Percentiles rank a stretch among this genome's conserved stretches.
Evolutionary conservation across 2,888 invertebrate genomes (phyloP).

Genomic region (Ceratothoa steindachneri): DNA sequence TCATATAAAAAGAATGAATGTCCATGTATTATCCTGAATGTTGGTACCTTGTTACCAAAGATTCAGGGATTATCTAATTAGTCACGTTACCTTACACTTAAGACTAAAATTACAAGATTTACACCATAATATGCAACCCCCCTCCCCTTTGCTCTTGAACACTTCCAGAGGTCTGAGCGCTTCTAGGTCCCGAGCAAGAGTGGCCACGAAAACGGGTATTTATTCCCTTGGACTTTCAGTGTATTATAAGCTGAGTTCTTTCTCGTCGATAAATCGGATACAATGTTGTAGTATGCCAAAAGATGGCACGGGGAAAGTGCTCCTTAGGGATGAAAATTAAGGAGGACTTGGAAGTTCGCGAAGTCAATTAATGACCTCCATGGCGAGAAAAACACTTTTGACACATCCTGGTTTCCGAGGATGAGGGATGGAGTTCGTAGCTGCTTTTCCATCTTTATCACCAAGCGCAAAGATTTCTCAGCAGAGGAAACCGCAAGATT

Average conservation of each 20-base stretch:
- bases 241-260: not conserved
- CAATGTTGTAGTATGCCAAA: not conserved
- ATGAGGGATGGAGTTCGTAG: too few relatives aligned
- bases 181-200: not conserved
- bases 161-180: not conserved
- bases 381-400: too few relatives aligned
- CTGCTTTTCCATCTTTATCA: too few relatives aligned
- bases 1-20: not conserved
- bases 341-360: too few relatives aligned
- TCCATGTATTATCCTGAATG: not conserved
- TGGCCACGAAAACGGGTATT: not conserved
- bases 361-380: too few relatives aligned
- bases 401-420: too few relatives aligned
- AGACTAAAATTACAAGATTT: not conserved
- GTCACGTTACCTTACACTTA: not conserved
- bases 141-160: not conserved
- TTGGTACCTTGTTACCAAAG: not conserved
- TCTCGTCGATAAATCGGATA: not conserved
- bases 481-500: not conserved
- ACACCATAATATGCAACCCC: not conserved
- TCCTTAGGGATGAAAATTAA: too few relatives aligned
- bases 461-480: too few relatives aligned
- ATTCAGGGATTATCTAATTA: not conserved
- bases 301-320: too few relatives aligned
- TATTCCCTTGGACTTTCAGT: not conserved